Conservation (phyloP, 64 coral and sea anemone species). For the Astreopora myriophthalma region DNA sequence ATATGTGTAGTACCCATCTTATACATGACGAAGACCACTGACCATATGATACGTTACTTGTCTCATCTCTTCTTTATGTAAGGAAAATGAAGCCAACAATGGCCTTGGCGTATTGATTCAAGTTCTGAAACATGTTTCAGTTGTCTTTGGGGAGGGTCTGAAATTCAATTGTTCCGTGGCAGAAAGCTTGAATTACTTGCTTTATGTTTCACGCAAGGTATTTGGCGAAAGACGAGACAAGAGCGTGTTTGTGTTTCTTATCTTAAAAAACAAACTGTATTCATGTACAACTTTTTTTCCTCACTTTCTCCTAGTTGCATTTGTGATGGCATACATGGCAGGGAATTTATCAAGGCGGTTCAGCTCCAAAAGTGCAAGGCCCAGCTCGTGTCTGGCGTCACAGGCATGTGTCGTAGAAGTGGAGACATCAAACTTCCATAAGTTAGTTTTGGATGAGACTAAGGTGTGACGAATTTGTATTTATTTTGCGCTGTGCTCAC, state of each 20-base stretch:
- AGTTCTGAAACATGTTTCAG: too few species aligned
- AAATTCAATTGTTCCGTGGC: too few species aligned
- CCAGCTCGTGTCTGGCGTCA: conserved; percentile 4
- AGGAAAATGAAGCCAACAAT: too few species aligned
- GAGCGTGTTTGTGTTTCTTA: not conserved
- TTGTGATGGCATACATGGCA: conserved; percentile 92
- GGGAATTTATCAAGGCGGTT: conserved; percentile 74
- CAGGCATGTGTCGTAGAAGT: conserved; percentile 78
- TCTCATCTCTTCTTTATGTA: too few species aligned
- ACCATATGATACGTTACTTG: too few species aligned
- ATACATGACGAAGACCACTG: too few species aligned
- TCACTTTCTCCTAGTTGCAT: conserved; percentile 70
- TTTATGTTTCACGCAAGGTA: too few species aligned
- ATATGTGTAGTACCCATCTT: too few species aligned
- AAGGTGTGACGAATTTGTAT: conserved; percentile 45
- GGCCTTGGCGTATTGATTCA: too few species aligned
- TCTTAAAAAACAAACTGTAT: not conserved
- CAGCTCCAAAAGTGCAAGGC: conserved; percentile 35
- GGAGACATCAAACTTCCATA: conserved; percentile 65
- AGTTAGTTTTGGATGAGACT: conserved; percentile 72
- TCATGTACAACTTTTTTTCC: not conserved
- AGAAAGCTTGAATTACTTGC: too few species aligned
- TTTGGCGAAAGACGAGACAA: not conserved
- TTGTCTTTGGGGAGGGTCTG: too few species aligned
- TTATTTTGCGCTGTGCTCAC: too few species aligned